Conservation (phyloP, 2,888 invertebrate species). For the Cyclophora albipunctata region DNA sequence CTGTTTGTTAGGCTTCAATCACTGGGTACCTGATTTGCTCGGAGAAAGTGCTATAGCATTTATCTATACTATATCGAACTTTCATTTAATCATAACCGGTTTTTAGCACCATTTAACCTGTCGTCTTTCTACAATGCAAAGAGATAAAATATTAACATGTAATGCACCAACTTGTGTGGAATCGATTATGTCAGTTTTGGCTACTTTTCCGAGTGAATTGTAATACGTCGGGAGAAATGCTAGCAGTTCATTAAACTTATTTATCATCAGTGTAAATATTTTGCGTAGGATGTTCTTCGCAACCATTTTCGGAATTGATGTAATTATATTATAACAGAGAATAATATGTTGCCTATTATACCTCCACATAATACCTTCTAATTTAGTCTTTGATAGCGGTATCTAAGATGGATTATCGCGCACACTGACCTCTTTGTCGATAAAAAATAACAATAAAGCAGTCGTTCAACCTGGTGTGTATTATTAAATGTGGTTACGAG, state of each 20-base stretch:
- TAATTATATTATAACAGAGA: conserved; percentile 33
- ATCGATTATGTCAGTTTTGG: too few species aligned
- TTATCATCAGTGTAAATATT: conserved; percentile 32
- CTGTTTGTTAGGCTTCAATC: too few species aligned
- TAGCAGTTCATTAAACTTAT: conserved; percentile 35
- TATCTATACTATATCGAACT: conserved; percentile 39
- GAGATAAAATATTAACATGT: too few species aligned
- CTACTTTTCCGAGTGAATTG: too few species aligned
- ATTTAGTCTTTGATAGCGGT: conserved; percentile 33
- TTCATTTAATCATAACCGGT: conserved; percentile 57
- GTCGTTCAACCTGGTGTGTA: conserved; percentile 47
- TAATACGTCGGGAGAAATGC: background rate
- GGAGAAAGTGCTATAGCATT: conserved; percentile 54
- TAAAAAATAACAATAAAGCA: conserved; percentile 49
- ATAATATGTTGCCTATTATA: conserved; percentile 23
- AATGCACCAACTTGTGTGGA: too few species aligned
- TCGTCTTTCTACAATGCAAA: conserved; percentile 25
- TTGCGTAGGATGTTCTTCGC: conserved; percentile 37
- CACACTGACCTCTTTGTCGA: conserved; percentile 31
- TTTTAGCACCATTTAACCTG: conserved; percentile 21
- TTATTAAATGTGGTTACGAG: conserved; percentile 35
- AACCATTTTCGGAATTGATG: conserved; percentile 36
- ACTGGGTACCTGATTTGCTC: conserved; percentile 15
- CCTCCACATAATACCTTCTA: conserved; percentile 26
- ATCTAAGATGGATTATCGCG: conserved; percentile 30